phyloP scores from a whole-genome alignment of 2,888 invertebrate genomes.

The Hypomecis punctinalis region DNA sequence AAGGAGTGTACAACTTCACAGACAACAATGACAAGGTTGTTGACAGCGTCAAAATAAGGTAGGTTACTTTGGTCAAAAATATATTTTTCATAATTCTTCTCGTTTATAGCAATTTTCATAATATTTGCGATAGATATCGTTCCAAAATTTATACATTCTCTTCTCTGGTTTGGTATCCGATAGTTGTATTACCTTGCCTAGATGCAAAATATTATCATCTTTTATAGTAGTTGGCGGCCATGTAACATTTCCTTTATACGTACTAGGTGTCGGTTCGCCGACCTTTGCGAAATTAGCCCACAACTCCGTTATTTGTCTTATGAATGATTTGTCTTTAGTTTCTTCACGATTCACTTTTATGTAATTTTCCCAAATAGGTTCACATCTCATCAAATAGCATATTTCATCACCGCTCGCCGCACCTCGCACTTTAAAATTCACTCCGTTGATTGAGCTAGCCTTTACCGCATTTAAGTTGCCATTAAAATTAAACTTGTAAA shows the following conservation, averaged over 20 bases:
- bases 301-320: conserved; percentile 68
- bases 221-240: conserved; percentile 66
- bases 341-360: conserved; percentile 53
- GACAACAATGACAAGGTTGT: conserved; percentile 78
- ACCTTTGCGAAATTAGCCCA: conserved; percentile 83
- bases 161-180: conserved; percentile 56
- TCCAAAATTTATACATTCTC: conserved; percentile 69
- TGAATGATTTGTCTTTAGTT: conserved; percentile 64
- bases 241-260: conserved; percentile 48
- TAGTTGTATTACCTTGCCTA: conserved; percentile 59
- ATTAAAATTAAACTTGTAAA: conserved; percentile 78
- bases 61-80: conserved; percentile 30
- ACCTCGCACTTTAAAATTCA: conserved; percentile 63
- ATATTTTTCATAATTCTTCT: conserved; percentile 62
- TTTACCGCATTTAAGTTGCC: conserved; percentile 72
- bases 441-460: conserved; percentile 59
- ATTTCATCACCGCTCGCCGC: conserved; percentile 80
- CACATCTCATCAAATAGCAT: conserved; percentile 78
- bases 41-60: conserved; percentile 72
- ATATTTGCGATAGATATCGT: conserved; percentile 62
- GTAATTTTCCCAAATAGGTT: conserved; percentile 71
- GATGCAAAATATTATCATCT: conserved; percentile 57
- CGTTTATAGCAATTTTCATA: conserved; percentile 61
- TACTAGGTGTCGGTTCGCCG: conserved; percentile 65
- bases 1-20: conserved; percentile 62